These are phyloP conservation scores for Hemicentrotus pulcherrimus DNA, from an alignment of 35 echinoderm and acorn worm species.

Conservation along the genomic window DNA sequence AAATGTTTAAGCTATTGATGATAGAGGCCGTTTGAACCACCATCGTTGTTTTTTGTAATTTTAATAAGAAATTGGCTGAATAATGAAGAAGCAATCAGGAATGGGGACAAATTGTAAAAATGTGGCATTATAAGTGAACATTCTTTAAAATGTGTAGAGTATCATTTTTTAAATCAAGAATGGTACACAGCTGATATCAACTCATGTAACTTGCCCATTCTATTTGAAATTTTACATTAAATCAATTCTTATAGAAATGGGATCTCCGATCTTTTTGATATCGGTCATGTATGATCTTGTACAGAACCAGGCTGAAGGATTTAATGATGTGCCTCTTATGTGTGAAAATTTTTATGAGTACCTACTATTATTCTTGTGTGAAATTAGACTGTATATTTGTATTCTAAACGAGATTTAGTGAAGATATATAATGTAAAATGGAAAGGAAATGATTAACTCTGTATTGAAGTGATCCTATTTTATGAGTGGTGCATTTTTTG, in stretches of 20 bases:
- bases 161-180: neutral
- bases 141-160: neutral
- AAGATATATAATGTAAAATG: neutral
- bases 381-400: slow-evolving; percentile 24
- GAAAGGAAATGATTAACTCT: neutral
- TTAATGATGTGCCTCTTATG: neutral
- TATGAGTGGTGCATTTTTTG: neutral
- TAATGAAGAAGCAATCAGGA: neutral
- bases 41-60: too few species aligned
- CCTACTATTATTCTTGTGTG: neutral
- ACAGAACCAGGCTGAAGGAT: neutral
- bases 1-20: neutral
- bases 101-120: neutral
- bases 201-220: neutral
- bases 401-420: slow-evolving; percentile 12
- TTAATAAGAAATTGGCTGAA: too few species aligned
- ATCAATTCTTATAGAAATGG: neutral
- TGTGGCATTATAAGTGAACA: neutral
- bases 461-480: neutral
- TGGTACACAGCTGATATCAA: neutral
- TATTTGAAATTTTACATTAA: neutral
- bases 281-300: neutral
- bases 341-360: slow-evolving; percentile 19
- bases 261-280: neutral
- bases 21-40: neutral